Evolutionary conservation across 2,113 vertebrate genomes (phyloP).

Genomic region (Onychostoma macrolepis): DNA sequence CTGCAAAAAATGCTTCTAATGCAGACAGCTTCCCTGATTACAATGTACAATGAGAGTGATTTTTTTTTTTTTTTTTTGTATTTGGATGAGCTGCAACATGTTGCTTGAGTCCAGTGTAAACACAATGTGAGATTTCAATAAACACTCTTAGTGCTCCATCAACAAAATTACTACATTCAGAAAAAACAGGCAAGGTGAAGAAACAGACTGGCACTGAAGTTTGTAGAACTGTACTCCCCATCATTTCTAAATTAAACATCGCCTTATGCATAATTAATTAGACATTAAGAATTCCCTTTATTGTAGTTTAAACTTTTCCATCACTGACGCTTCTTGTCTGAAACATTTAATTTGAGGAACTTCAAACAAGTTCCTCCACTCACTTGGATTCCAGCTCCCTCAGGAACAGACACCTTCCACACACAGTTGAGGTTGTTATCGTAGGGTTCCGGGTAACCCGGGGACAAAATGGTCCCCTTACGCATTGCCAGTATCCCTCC

Average conservation of each 20-base stretch:
- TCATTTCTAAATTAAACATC: slow-evolving; percentile 54
- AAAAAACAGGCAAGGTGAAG: slow-evolving; percentile 74
- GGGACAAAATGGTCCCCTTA: slow-evolving; percentile 94
- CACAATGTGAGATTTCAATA: slow-evolving; percentile 46
- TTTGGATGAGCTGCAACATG: not conserved
- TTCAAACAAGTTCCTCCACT: slow-evolving; percentile 56
- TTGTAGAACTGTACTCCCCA: slow-evolving; percentile 17
- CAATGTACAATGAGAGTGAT: not conserved
- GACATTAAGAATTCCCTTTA: slow-evolving; percentile 51
- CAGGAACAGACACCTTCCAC: slow-evolving; percentile 97
- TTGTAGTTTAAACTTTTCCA: slow-evolving; percentile 39
- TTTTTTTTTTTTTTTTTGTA: not conserved
- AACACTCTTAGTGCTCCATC: not conserved
- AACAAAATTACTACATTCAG: slow-evolving; percentile 7
- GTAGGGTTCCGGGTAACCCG: slow-evolving; percentile 97
- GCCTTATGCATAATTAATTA: slow-evolving; percentile 41
- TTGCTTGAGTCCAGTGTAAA: not conserved
- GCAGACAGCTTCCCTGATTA: not conserved
- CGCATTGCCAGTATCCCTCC: slow-evolving; percentile 90
- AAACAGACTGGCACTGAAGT: slow-evolving; percentile 45
- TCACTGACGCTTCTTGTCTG: slow-evolving; percentile 11
- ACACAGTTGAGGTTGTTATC: slow-evolving; percentile 99
- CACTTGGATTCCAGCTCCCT: slow-evolving; percentile 98
- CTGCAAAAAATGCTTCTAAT: not conserved
- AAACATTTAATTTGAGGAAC: slow-evolving; percentile 43